Base-by-base conservation (phyloP, 92 coral and sea anemone species). In the Isaurus tuberculatus region DNA sequence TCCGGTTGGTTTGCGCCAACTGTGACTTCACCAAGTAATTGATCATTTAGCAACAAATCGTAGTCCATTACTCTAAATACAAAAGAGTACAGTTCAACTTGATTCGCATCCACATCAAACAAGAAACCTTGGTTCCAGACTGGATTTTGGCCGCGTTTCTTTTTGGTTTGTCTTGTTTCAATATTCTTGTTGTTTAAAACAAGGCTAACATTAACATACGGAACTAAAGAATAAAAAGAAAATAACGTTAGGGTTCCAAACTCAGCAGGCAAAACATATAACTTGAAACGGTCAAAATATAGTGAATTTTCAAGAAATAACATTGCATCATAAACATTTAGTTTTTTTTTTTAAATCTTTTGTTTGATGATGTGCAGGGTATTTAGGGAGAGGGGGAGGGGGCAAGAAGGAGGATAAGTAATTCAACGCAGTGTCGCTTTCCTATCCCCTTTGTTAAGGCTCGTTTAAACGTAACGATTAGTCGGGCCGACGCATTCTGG, bases 91-190 rank as follows among this genome's bases (percentile, higher is more conserved):
- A 88, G 92, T 36, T 91, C 79, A 43, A 92, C 72, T 13, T 90
- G 89, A 16, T 83, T 86, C 19, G 87, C 48, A 55, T 92, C 94
- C 60, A 96, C 89, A 61, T 96, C 96, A 68, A 95, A 93, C 42
- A 94, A 85, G 82, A 96, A 92, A 8, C 94, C 96, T 67, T 96
- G 91, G 71, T 96, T 96, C 99, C 99, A 96, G 0, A 91, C 94
- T 1, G 99, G 93, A 53, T 85, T 90, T 1, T 88, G 40, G 26
- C 91, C 83, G 2, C 92, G 95, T 15, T 89, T 89, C 88, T 89
- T 88, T 58, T 87, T 89, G 0, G 98, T 95, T 73, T 88, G 89
- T 72, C 91, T 80, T 23, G 92, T 91, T 61, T 94, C 98, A 58
- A 94, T 75, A 20, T 68, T 66, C 60, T 89, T 79, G 57, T 63